Conservation (phyloP, 92 coral and sea anemone species). For the Porites evermanni region DNA sequence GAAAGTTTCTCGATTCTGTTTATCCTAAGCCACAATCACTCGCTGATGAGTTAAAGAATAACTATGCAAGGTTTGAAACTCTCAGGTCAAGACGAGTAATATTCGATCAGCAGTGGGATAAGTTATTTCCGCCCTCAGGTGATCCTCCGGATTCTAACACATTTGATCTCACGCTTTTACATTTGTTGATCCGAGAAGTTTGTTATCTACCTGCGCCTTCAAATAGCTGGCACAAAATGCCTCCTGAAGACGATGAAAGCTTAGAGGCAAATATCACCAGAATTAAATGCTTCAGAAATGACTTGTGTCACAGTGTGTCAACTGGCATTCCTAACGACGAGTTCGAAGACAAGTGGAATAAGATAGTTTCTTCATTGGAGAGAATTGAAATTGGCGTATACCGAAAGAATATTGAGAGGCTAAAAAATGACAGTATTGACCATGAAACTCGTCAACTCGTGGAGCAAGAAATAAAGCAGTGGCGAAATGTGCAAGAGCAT, state of each 20-base stretch:
- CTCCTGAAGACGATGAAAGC: conserved; percentile 52
- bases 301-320: conserved; percentile 41
- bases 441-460: conserved; percentile 3
- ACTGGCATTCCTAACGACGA: conserved; percentile 24
- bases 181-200: conserved; percentile 52
- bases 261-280: conserved; percentile 56
- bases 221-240: conserved; percentile 65
- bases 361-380: conserved; percentile 35
- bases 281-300: conserved; percentile 55
- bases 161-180: conserved; percentile 66
- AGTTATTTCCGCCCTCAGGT: conserved; percentile 56
- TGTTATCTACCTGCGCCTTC: conserved; percentile 30
- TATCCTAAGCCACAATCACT: conserved; percentile 15
- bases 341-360: conserved; percentile 47
- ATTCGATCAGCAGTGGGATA: conserved; percentile 44
- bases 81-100: conserved; percentile 26
- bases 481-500: background rate
- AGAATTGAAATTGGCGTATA: conserved; percentile 25
- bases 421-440: conserved; percentile 47
- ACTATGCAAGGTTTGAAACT: background rate
- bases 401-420: conserved; percentile 35
- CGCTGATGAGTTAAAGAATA: conserved; percentile 22
- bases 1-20: conserved; percentile 8
- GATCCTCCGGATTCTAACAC: conserved; percentile 40
- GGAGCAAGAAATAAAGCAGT: background rate